A percentile compares a stretch with the other conserved stretches of the same genome.
Conservation (phyloP, 2,888 invertebrate genomes). For the Thymelicus lineola region DNA sequence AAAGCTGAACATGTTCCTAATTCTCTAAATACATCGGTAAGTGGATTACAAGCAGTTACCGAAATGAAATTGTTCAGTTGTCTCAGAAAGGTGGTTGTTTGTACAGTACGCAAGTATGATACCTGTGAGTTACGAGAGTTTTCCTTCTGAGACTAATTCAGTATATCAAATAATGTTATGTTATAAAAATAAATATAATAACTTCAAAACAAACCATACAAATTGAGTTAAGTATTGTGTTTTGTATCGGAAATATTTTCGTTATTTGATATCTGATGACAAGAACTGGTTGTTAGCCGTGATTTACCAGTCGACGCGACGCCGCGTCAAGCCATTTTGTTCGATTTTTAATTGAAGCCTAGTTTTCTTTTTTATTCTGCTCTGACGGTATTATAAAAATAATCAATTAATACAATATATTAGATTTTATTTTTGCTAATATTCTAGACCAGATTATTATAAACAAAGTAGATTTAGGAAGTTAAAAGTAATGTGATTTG, state of each 20-base stretch:
- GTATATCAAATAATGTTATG: slow-evolving; percentile 10
- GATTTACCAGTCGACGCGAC: slow-evolving; percentile 13
- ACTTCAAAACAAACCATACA: slow-evolving; percentile 10
- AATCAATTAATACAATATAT: too few species aligned
- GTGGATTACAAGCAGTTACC: slow-evolving; percentile 35
- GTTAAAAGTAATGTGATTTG: too few species aligned
- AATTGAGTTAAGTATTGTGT: neutral
- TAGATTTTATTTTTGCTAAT: too few species aligned
- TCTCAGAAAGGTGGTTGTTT: slow-evolving; percentile 20
- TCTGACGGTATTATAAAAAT: too few species aligned
- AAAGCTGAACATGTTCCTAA: slow-evolving; percentile 19
- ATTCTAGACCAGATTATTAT: too few species aligned
- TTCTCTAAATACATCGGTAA: slow-evolving; percentile 30
- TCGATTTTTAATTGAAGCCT: neutral
- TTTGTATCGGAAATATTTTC: too few species aligned
- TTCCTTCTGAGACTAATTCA: slow-evolving; percentile 10
- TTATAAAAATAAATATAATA: slow-evolving; percentile 9
- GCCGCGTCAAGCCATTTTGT: too few species aligned
- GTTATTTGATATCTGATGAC: too few species aligned
- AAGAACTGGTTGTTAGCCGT: neutral
- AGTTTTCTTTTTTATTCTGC: neutral
- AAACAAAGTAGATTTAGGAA: too few species aligned
- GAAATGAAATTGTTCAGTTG: slow-evolving; percentile 33
- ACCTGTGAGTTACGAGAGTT: slow-evolving; percentile 3
- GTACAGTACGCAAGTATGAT: slow-evolving; percentile 16